phyloP scores from a whole-genome alignment of 2,797 vertebrate species.

The Paedocypris micromegethes region DNA sequence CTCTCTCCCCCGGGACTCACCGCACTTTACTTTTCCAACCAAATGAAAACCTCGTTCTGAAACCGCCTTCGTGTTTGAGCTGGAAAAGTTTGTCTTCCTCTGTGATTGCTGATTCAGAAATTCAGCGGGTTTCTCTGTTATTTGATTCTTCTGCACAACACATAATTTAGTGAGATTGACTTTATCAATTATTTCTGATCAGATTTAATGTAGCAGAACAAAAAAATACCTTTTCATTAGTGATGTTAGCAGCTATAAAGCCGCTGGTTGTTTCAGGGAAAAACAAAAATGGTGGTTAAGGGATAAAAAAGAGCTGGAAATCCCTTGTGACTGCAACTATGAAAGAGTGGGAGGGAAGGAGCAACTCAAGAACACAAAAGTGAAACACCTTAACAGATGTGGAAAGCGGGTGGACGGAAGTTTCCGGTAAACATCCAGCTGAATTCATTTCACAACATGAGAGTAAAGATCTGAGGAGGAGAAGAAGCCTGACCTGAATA shows the following conservation, averaged over 20 bases:
- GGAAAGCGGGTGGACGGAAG: neutral
- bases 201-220: no score
- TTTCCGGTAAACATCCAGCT: conserved; percentile 29
- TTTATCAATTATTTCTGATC: no score
- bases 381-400: conserved; percentile 20
- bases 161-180: conserved; percentile 33
- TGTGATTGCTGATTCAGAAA: conserved; percentile 54
- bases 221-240: neutral
- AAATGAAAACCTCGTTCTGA: conserved; percentile 52
- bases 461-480: conserved; percentile 13
- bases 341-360: conserved; percentile 14
- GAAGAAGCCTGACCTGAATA: conserved; percentile 9
- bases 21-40: conserved; percentile 55
- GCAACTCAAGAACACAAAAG: conserved; percentile 8
- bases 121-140: conserved; percentile 45
- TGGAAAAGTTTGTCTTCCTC: conserved; percentile 50
- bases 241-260: conserved; percentile 13
- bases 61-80: conserved; percentile 45
- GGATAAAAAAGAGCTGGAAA: conserved; percentile 17
- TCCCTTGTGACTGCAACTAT: conserved; percentile 7
- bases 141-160: conserved; percentile 48
- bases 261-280: conserved; percentile 7
- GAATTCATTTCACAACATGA: conserved; percentile 9
- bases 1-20: conserved; percentile 39
- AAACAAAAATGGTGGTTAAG: neutral